Evolutionary conservation across 2,888 invertebrate species (phyloP).

Genomic region (Drosophila nr. perissopoda): DNA sequence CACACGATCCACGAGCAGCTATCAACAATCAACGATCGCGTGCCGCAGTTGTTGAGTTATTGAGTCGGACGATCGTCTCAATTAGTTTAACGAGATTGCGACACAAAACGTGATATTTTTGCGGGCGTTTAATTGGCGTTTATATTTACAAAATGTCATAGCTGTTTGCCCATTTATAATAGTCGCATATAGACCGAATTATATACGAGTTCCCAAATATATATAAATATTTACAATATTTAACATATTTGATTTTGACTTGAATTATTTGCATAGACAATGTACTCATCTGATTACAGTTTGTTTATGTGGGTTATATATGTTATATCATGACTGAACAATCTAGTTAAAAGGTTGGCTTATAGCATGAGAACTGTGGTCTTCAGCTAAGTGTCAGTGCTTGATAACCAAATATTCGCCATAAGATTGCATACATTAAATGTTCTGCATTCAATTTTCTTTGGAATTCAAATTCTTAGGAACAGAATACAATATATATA

Average conservation of each 20-base stretch:
- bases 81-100: constrained; percentile 50
- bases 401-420: neutral
- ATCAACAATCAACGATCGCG: constrained; percentile 51
- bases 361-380: neutral
- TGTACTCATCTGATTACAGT: neutral
- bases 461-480: neutral
- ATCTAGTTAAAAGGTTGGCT: neutral
- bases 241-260: neutral
- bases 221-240: neutral
- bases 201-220: neutral
- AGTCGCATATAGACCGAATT: neutral
- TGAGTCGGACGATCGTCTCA: constrained; percentile 55
- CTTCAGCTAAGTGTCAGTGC: neutral
- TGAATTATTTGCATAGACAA: neutral
- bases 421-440: constrained; percentile 3
- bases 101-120: constrained; percentile 59
- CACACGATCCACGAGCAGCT: neutral
- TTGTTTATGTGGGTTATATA: neutral
- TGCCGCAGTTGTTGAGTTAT: constrained; percentile 35
- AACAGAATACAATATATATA: neutral
- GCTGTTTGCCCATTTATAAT: neutral
- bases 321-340: neutral
- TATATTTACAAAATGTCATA: constrained; percentile 1
- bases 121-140: constrained; percentile 31
- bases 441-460: neutral